phyloP scores from a whole-genome alignment of 2,888 invertebrate species.

The Agonopterix alstromeriana region DNA sequence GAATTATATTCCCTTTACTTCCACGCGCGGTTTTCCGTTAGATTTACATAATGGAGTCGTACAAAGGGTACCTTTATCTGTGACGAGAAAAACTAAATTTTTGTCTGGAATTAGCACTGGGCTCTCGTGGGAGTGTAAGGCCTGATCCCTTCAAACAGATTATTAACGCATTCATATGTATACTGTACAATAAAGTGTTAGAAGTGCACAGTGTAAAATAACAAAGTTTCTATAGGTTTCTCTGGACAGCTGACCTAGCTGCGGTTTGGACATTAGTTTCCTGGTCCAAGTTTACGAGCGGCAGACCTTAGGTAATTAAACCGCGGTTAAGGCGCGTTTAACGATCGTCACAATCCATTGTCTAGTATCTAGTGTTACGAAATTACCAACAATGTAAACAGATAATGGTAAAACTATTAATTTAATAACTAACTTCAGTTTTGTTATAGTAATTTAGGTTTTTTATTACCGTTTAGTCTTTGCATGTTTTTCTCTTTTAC shows the following conservation, averaged over 20 bases:
- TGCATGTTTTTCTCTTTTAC: too few species aligned
- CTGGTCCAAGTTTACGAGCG: constrained; percentile 44
- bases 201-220: not conserved
- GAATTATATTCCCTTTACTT: too few species aligned
- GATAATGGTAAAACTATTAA: not conserved
- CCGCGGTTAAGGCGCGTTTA: constrained; percentile 52
- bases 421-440: not conserved
- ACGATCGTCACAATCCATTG: constrained; percentile 55
- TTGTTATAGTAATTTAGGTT: not conserved
- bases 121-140: too few species aligned
- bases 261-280: constrained; percentile 66
- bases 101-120: too few species aligned
- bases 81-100: too few species aligned
- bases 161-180: too few species aligned
- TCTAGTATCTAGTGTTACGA: constrained; percentile 17
- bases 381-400: constrained; percentile 16
- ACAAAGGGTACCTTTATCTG: too few species aligned
- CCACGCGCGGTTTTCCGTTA: too few species aligned
- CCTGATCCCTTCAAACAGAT: too few species aligned
- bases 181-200: too few species aligned
- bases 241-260: constrained; percentile 47
- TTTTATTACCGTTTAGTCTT: too few species aligned
- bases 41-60: too few species aligned
- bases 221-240: constrained; percentile 6
- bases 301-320: constrained; percentile 60